Percentiles rank a stretch among this genome's conserved stretches.
phyloP scores from a whole-genome alignment of 2,888 invertebrate species.

The Serripes groenlandicus region DNA sequence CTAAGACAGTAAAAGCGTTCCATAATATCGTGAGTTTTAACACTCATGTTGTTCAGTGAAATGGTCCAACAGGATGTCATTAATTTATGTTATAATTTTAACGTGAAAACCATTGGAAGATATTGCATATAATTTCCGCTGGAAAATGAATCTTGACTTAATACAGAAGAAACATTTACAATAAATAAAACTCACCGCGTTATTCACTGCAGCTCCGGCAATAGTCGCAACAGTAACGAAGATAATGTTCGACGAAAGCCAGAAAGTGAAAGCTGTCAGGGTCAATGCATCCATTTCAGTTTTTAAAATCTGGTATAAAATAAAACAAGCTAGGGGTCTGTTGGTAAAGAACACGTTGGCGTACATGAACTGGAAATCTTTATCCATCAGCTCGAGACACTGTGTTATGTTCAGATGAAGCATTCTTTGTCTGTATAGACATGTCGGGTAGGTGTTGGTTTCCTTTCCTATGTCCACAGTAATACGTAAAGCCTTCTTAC shows the following conservation, averaged over 20 bases:
- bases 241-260: conserved; percentile 8
- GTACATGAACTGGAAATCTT: conserved; percentile 34
- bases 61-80: too few relatives aligned
- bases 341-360: conserved; percentile 26
- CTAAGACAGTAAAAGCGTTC: too few relatives aligned
- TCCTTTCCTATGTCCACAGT: not conserved
- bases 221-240: conserved; percentile 1
- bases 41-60: too few relatives aligned
- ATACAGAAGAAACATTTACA: too few relatives aligned
- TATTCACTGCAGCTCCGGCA: conserved; percentile 10
- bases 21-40: too few relatives aligned
- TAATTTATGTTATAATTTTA: too few relatives aligned
- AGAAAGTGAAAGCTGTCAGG: not conserved
- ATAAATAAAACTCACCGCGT: conserved; percentile 23
- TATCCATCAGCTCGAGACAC: conserved; percentile 28
- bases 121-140: not conserved
- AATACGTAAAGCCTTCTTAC: not conserved
- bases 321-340: conserved; percentile 31
- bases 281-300: not conserved
- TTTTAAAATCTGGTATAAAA: conserved; percentile 24
- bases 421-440: conserved; percentile 23
- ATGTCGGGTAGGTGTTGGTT: conserved; percentile 9
- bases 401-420: conserved; percentile 36
- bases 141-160: too few relatives aligned
- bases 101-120: not conserved